Evolutionary conservation across 1,140 invertebrate genomes (phyloP).

Genomic region (Holotrichia oblita): DNA sequence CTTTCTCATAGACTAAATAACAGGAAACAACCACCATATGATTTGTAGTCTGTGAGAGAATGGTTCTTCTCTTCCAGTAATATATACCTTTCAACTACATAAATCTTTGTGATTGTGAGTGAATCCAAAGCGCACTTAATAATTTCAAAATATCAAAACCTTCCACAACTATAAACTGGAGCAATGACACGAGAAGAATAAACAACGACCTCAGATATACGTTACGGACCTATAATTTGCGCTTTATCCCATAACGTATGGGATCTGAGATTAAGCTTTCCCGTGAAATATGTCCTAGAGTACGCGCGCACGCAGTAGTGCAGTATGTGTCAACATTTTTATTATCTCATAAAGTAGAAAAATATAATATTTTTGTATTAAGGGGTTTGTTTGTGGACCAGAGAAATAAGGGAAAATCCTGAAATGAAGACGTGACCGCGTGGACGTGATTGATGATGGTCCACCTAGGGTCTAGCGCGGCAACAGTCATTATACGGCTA

Average conservation of each 20-base stretch:
- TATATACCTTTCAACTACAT: too few relatives aligned
- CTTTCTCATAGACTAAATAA: too few relatives aligned
- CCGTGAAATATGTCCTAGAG: not conserved
- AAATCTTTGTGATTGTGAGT: too few relatives aligned
- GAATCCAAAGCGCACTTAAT: too few relatives aligned
- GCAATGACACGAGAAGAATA: not conserved
- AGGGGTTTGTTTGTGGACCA: slow-evolving; percentile 27
- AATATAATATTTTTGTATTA: slow-evolving; percentile 34
- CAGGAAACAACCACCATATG: too few relatives aligned
- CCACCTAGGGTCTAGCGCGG: not conserved
- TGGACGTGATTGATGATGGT: slow-evolving; percentile 35
- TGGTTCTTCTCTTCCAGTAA: too few relatives aligned
- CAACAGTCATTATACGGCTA: not conserved
- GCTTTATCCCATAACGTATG: slow-evolving; percentile 2
- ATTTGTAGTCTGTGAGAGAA: too few relatives aligned
- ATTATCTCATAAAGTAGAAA: slow-evolving; percentile 34
- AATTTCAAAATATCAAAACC: too few relatives aligned
- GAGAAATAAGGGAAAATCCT: slow-evolving; percentile 15
- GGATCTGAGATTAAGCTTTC: not conserved
- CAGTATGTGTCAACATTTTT: slow-evolving; percentile 17
- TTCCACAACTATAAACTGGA: too few relatives aligned
- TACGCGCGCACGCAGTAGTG: not conserved
- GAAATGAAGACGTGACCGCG: slow-evolving; percentile 28
- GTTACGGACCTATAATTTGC: not conserved
- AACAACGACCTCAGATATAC: not conserved